Evolutionary conservation across 2,113 vertebrate genomes (phyloP), one percentile per base, ranked within the genome.

Genomic region (Cranoglanis bouderius): DNA sequence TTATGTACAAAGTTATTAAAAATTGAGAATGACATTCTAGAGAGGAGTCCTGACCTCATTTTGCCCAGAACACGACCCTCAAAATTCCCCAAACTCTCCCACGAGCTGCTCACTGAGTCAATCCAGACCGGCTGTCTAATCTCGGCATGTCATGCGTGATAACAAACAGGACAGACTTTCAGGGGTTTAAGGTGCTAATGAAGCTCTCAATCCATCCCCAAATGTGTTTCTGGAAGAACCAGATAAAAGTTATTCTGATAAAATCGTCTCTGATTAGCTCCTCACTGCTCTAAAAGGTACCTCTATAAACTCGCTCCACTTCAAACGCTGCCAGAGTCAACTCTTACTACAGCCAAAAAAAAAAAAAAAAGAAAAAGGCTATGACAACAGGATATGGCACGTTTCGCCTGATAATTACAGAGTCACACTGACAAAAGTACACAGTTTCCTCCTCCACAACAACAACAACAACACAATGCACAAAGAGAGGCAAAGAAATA

Each of bases 101-200:
- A 51, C 88, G 75, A 65, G 59, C 57, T 40, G 88, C 84, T 90
- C 84, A 35, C 88, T 89, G 90, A 92, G 77, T 78, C 40, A 46
- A 85, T 63, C 89, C 91, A 61, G 92, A 88, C 90, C 89, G 90
- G 82, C 51, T 35, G 59, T 91, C 90, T 93, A 93, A 94, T 93
- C 93, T 94, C 89, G 84, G 61, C 90, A 70, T 19, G 91, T 89
- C 89, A 89, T 51, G 91, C 89, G 77, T 92, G 93, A 95, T 91
- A 92, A 84, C 92, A 92, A 92, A 91, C 91, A 94, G 93, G 87
- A 91, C 91, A 87, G 32, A 43, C 29, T 85, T 87, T 81, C 32
- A 83, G 51, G 72, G 91, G 92, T 94, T 95, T 93, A 93, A 46
- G 72, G 57, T 61, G 63, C 46, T 59, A 89, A 88, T 88, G 81